Conservation (phyloP, 2,888 invertebrate species). For the Cosmopolites sordidus region DNA sequence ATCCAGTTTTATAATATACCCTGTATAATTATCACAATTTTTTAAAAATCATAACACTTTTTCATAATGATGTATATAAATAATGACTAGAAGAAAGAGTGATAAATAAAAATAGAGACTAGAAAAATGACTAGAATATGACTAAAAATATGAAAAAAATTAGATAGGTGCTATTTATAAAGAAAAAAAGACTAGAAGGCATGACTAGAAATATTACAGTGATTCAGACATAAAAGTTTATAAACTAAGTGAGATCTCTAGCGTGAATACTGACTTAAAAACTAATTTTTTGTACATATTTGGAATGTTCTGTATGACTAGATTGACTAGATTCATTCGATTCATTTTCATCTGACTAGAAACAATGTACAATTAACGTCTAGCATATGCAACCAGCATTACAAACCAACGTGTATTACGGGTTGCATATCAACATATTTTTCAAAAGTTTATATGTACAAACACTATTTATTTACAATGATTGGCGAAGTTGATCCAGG, state of each 20-base stretch:
- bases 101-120: slow-evolving; percentile 7
- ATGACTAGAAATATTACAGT: slow-evolving; percentile 14
- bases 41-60: too few relatives aligned
- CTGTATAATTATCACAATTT: too few relatives aligned
- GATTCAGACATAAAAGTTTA: too few relatives aligned
- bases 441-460: not conserved
- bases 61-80: too few relatives aligned
- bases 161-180: too few relatives aligned
- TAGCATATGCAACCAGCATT: not conserved
- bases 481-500: slow-evolving; percentile 37
- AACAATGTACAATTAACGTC: not conserved
- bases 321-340: slow-evolving; percentile 6
- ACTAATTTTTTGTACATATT: slow-evolving; percentile 1
- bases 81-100: too few relatives aligned
- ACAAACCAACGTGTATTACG: not conserved
- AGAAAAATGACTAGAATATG: slow-evolving; percentile 19
- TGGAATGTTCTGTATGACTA: slow-evolving; percentile 17
- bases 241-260: slow-evolving; percentile 12
- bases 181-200: slow-evolving; percentile 21
- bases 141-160: too few relatives aligned
- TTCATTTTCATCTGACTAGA: slow-evolving; percentile 3
- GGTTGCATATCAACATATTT: not conserved
- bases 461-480: slow-evolving; percentile 17
- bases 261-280: slow-evolving; percentile 15
- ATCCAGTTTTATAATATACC: too few relatives aligned